Conservation (phyloP, 2,888 invertebrate species). For the Lacanobia wlatinum region DNA sequence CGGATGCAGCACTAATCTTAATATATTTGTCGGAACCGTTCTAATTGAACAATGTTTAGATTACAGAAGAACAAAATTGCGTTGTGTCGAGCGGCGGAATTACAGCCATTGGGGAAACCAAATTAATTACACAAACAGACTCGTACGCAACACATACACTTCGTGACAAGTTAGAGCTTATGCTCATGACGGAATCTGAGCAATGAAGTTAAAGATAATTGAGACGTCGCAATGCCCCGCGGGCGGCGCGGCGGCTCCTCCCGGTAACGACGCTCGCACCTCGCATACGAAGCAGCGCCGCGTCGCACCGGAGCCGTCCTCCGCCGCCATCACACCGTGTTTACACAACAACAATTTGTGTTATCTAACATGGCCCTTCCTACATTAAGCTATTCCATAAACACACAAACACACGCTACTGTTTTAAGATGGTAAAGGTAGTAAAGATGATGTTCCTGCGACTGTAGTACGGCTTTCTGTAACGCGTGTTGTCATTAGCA, state of each 20-base stretch:
- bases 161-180: constrained; percentile 75
- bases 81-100: constrained; percentile 69
- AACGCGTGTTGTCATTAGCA: constrained; percentile 43
- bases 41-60: constrained; percentile 67
- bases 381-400: constrained; percentile 43
- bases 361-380: constrained; percentile 58
- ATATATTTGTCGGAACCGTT: constrained; percentile 54
- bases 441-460: constrained; percentile 29
- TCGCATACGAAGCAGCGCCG: constrained; percentile 79
- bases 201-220: constrained; percentile 87
- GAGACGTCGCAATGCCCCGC: constrained; percentile 82
- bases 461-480: constrained; percentile 16
- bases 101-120: constrained; percentile 72
- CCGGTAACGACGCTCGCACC: constrained; percentile 81
- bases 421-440: constrained; percentile 6
- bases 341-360: constrained; percentile 73
- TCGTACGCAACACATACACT: constrained; percentile 62
- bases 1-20: constrained; percentile 52
- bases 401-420: constrained; percentile 29
- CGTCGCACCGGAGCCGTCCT: constrained; percentile 48
- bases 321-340: constrained; percentile 57
- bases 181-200: constrained; percentile 79
- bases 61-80: constrained; percentile 71
- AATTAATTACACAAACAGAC: constrained; percentile 80
- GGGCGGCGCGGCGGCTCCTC: constrained; percentile 66